phyloP scores from a whole-genome alignment of 2,797 vertebrate species.

The Florisuga fusca region DNA sequence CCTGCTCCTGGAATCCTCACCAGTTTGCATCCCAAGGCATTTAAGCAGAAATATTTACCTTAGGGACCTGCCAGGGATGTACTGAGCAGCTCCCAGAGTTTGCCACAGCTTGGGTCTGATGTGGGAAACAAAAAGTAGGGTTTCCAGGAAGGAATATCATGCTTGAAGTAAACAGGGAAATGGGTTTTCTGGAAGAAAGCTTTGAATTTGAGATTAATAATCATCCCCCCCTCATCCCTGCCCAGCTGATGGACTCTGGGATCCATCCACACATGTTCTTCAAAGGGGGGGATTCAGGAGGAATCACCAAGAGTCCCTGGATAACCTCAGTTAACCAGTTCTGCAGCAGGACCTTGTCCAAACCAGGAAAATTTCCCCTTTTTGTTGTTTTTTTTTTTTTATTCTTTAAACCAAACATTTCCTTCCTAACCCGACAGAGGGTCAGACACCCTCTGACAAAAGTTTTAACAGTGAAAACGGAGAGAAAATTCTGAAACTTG shows the following conservation, averaged over 20 bases:
- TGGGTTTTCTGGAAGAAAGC: not conserved
- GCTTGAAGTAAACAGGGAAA: not conserved
- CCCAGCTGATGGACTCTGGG: not conserved
- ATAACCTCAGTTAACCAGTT: not conserved
- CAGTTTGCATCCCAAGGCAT: not conserved
- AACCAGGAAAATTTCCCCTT: not conserved
- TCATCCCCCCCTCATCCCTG: not conserved
- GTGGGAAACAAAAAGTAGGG: not conserved
- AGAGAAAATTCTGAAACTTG: not conserved
- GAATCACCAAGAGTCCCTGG: not conserved
- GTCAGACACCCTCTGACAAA: not conserved
- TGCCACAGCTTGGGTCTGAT: not conserved
- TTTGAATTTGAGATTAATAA: not conserved
- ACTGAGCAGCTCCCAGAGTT: not conserved
- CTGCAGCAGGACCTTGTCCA: not conserved
- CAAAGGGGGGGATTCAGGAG: not conserved
- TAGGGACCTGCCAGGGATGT: not conserved
- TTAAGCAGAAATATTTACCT: not conserved
- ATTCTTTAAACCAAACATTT: not conserved
- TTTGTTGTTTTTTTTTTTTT: too few relatives aligned
- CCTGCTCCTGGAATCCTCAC: fast-evolving
- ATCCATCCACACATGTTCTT: not conserved
- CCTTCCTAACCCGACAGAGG: not conserved
- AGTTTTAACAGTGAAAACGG: not conserved
- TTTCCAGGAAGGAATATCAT: not conserved